phyloP scores from a whole-genome alignment of 2,888 invertebrate genomes.

The Scaptomyza caliginosa region DNA sequence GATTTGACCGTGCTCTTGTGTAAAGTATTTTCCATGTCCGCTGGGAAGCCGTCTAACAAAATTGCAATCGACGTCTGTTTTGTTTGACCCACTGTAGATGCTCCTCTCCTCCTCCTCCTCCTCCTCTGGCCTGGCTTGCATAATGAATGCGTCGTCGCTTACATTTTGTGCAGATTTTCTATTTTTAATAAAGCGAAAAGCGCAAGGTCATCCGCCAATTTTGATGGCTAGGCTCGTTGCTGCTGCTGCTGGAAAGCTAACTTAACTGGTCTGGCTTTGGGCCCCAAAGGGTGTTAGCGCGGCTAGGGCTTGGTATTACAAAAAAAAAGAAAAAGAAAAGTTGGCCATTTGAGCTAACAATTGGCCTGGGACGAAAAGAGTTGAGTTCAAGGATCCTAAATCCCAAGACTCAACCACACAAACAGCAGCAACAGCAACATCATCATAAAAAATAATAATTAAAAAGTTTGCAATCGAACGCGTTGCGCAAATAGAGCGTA shows the following conservation, averaged over 20 bases:
- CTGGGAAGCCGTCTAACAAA: slow-evolving; percentile 3
- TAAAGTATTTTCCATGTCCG: neutral
- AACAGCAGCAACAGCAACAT: neutral
- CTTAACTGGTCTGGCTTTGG: neutral
- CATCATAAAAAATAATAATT: slow-evolving; percentile 35
- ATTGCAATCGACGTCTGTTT: slow-evolving; percentile 24
- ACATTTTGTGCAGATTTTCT: slow-evolving; percentile 46
- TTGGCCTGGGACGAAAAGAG: slow-evolving; percentile 1
- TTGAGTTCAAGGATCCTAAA: neutral
- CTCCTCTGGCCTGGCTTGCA: slow-evolving; percentile 20
- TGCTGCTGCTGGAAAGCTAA: neutral
- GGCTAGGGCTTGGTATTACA: slow-evolving; percentile 5
- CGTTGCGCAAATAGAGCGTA: slow-evolving; percentile 32
- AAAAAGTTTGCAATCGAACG: slow-evolving; percentile 55
- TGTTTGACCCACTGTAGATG: slow-evolving; percentile 7
- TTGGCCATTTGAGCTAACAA: slow-evolving; percentile 7
- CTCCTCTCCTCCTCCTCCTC: neutral
- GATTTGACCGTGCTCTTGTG: neutral
- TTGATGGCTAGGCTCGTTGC: slow-evolving; percentile 26
- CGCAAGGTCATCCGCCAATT: slow-evolving; percentile 61
- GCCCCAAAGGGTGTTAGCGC: slow-evolving; percentile 5
- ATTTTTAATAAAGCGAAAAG: slow-evolving; percentile 59
- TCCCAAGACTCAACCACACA: neutral
- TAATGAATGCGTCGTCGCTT: slow-evolving; percentile 22
- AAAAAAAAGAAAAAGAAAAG: slow-evolving; percentile 1